These are phyloP conservation scores for Ophonus ardosiacus DNA, from an alignment of 2,888 invertebrate genomes.

Conservation along the genomic window DNA sequence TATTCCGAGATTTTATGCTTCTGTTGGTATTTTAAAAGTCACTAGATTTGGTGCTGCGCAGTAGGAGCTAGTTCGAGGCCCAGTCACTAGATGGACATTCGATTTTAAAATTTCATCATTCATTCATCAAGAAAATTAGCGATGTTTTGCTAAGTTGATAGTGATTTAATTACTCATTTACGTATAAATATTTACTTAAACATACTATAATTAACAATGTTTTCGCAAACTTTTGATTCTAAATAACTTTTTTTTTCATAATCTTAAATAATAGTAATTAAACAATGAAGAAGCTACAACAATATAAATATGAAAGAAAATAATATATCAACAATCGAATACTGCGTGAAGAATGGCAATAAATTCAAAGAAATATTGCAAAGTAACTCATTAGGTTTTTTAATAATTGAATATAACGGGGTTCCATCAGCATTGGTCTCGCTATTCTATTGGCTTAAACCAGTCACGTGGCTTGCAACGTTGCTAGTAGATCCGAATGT, in stretches of 20 bases:
- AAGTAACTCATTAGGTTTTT: conserved; percentile 14
- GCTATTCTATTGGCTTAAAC: conserved; percentile 52
- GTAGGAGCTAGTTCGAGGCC: background rate
- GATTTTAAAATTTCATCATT: conserved; percentile 10
- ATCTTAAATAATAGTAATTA: background rate
- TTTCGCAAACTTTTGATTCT: background rate
- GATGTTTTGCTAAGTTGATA: background rate
- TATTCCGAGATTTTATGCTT: conserved; percentile 41
- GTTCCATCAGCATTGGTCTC: conserved; percentile 28
- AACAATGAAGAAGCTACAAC: background rate
- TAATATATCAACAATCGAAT: background rate
- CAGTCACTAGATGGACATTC: conserved; percentile 13
- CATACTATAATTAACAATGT: background rate
- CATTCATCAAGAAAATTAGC: background rate
- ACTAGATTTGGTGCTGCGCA: conserved; percentile 5
- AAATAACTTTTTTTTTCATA: background rate
- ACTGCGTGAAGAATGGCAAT: background rate
- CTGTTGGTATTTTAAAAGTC: conserved; percentile 51
- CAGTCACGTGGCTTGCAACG: conserved; percentile 61
- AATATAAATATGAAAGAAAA: background rate
- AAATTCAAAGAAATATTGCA: conserved; percentile 2
- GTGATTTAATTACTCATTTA: background rate
- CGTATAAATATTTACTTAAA: background rate
- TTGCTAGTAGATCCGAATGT: conserved; percentile 55
- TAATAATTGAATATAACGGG: conserved; percentile 61